Evolutionary conservation across 2,113 vertebrate genomes (phyloP), one percentile per base, ranked within the genome.

Genomic region (Cromileptes altivelis): DNA sequence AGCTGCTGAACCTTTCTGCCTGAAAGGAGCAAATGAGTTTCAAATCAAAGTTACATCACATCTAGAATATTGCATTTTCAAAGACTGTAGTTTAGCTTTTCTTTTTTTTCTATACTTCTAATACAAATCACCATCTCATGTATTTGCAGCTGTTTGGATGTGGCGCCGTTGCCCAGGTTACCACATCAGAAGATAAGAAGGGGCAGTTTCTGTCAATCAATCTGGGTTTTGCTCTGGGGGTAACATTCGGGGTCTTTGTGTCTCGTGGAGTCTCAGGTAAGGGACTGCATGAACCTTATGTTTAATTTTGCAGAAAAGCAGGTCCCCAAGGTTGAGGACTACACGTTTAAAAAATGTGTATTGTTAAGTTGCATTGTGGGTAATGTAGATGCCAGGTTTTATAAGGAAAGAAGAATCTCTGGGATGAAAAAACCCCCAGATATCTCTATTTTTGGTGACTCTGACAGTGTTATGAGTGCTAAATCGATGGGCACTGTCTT

Each of bases 251-350:
- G 25, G 33, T 97, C 53, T 96, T 96, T 13, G 80, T 88, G 0
- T 95, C 91, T 0, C 95, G 95, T 1, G 97, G 97, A 1, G 92
- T 98, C 52, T 98, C 97, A 70, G 97, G 97, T 91, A 21, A 85
- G 75, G 23, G 37, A 25, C 55, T 57, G 14, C 23, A 4, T 69
- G 55, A 21, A 37, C n/a, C 15, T 49, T 11, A 18, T 7, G 9
- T 40, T 27, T 37, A 11, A 50, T n/a, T 49, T 23, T 47, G 6
- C 8, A 64, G 21, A 67, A 25, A 15, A 27, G 8, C 45, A 30
- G 21, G 61, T 30, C 30, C 4, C 30, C 30, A 30, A 30, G 18
- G 30, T 33, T 21, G 60, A 30, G 17, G 57, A 57, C 23, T 15
- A 15, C 47, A 49, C 27, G 4, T 55, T n/a, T n/a, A 19, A n/a